Evolutionary conservation across 2,797 vertebrate genomes (phyloP).

Genomic region (Antrozous pallidus): DNA sequence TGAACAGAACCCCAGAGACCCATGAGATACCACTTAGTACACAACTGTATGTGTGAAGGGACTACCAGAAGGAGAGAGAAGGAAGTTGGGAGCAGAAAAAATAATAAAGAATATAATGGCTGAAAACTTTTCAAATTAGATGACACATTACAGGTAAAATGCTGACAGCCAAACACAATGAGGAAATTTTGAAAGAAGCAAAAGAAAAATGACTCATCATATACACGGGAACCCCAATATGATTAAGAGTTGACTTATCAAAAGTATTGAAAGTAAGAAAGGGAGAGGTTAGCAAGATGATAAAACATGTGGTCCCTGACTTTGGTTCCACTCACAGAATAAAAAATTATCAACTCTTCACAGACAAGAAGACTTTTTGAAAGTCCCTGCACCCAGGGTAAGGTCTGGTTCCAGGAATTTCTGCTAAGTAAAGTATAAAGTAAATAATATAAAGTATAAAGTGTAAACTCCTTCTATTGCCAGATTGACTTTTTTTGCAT

Average conservation of each 20-base stretch:
- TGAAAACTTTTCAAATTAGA: background rate
- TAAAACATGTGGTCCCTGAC: background rate
- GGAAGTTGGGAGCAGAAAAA: background rate
- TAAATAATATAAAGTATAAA: background rate
- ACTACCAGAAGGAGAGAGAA: rapidly evolving
- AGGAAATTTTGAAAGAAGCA: background rate
- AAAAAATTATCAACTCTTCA: background rate
- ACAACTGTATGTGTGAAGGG: rapidly evolving
- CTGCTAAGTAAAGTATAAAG: background rate
- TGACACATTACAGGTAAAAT: background rate
- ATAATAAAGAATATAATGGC: no score
- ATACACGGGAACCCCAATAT: background rate
- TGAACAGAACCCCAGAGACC: background rate
- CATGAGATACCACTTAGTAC: rapidly evolving
- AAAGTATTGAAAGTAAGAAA: background rate
- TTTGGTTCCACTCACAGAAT: no score
- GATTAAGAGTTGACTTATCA: background rate
- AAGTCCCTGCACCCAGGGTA: background rate
- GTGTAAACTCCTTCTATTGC: background rate
- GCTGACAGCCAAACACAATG: background rate
- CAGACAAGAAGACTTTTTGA: background rate
- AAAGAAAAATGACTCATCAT: background rate
- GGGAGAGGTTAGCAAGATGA: background rate
- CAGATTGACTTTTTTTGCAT: background rate
- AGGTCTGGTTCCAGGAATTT: background rate